These are phyloP conservation scores for Allacma fusca DNA, from an alignment of 2,888 invertebrate genomes.

Conservation along the genomic window DNA sequence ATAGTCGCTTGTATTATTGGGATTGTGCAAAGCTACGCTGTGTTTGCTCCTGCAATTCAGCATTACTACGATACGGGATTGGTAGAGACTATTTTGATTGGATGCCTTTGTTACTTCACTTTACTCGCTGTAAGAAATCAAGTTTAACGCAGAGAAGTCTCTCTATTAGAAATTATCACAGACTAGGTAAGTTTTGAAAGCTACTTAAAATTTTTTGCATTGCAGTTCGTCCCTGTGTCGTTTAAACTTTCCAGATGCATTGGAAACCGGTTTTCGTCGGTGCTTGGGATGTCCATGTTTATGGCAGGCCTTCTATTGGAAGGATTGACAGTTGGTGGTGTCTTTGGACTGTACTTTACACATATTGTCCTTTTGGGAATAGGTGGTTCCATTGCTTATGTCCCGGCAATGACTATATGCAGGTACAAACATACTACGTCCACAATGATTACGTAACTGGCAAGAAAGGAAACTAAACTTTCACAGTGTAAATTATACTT, in stretches of 20 bases:
- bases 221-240: slow-evolving; percentile 37
- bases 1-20: slow-evolving; percentile 46
- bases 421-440: neutral
- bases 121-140: slow-evolving; percentile 40
- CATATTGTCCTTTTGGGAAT: slow-evolving; percentile 51
- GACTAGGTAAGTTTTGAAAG: no score
- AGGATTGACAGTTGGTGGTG: slow-evolving; percentile 45
- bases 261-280: slow-evolving; percentile 49
- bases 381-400: slow-evolving; percentile 51
- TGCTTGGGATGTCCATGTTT: slow-evolving; percentile 55
- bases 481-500: no score
- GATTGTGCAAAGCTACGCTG: slow-evolving; percentile 41
- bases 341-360: slow-evolving; percentile 42
- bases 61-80: slow-evolving; percentile 47
- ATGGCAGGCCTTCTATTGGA: slow-evolving; percentile 52
- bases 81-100: slow-evolving; percentile 45
- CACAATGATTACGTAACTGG: no score
- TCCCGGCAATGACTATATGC: slow-evolving; percentile 37
- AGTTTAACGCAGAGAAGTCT: no score
- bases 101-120: slow-evolving; percentile 40
- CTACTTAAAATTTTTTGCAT: neutral
- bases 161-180: no score
- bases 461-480: no score
- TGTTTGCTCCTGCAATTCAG: slow-evolving; percentile 41
- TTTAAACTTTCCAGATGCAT: slow-evolving; percentile 41